phyloP scores from a whole-genome alignment of 1,140 invertebrate species.

The Drosophila eugracilis region DNA sequence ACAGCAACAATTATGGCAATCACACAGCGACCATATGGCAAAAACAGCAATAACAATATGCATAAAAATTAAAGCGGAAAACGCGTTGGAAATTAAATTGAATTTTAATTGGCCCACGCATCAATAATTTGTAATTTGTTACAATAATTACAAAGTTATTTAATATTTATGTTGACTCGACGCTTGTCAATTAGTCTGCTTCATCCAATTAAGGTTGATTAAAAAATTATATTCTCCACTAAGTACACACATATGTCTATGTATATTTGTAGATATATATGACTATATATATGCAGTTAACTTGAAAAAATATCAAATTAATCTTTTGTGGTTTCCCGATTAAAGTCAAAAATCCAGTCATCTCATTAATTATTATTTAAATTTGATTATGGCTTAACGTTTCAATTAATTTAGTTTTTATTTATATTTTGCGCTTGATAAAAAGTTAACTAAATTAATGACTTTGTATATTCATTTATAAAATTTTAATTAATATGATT shows the following conservation, averaged over 20 bases:
- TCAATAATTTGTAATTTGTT: conserved; percentile 68
- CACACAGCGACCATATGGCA: too few relatives aligned
- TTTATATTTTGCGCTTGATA: background rate
- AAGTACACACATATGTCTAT: background rate
- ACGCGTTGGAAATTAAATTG: conserved; percentile 63
- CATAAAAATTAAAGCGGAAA: conserved; percentile 40
- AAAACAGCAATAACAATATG: conserved; percentile 28
- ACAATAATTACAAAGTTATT: conserved; percentile 71
- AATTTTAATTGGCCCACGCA: conserved; percentile 75
- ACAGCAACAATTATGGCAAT: conserved; percentile 47
- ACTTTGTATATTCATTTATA: background rate
- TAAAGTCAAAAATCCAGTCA: conserved; percentile 12
- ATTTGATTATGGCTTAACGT: conserved; percentile 6
- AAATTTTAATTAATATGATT: background rate
- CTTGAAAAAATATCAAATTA: conserved; percentile 4
- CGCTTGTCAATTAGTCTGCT: conserved; percentile 74
- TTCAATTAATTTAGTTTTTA: background rate
- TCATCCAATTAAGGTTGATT: conserved; percentile 53
- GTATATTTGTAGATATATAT: background rate
- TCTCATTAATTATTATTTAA: conserved; percentile 33
- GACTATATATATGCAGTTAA: conserved; percentile 1
- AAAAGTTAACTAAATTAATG: conserved; percentile 1
- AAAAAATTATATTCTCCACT: conserved; percentile 33
- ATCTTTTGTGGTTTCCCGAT: conserved; percentile 2
- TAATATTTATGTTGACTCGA: conserved; percentile 68